phyloP scores from a whole-genome alignment of 2,797 vertebrate genomes.

The Sebastes ruberrimus region DNA sequence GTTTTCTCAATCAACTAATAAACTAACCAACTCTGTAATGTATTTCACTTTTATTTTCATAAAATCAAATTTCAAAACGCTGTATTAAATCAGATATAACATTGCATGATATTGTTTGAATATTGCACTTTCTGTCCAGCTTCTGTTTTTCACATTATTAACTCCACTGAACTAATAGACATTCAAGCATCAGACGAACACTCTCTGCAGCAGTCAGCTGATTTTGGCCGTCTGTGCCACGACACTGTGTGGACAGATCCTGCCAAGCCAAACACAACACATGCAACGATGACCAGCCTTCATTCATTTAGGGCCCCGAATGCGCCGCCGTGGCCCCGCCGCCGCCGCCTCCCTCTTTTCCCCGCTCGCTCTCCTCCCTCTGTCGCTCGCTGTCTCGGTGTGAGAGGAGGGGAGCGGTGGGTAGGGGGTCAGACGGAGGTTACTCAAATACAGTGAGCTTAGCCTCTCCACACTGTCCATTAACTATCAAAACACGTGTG shows the following conservation, averaged over 20 bases:
- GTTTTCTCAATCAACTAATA: not conserved
- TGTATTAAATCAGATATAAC: not conserved
- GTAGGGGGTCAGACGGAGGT: slow-evolving; percentile 79
- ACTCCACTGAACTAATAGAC: slow-evolving; percentile 11
- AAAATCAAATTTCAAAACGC: not conserved
- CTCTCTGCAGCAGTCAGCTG: slow-evolving; percentile 62
- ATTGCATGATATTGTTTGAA: not conserved
- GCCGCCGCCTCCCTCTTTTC: not conserved
- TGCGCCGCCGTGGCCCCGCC: slow-evolving; percentile 11
- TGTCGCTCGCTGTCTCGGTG: slow-evolving; percentile 47
- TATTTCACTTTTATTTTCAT: not conserved
- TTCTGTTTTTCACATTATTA: slow-evolving; percentile 13
- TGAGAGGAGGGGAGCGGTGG: slow-evolving; percentile 14
- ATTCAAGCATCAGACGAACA: not conserved
- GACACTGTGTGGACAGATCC: slow-evolving; percentile 29
- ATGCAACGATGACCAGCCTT: slow-evolving; percentile 32
- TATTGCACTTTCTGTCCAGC: not conserved
- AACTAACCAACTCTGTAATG: not conserved
- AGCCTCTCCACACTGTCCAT: slow-evolving; percentile 80
- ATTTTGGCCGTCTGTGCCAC: slow-evolving; percentile 45
- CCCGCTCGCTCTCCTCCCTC: not conserved
- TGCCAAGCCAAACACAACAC: slow-evolving; percentile 67
- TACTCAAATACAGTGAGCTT: slow-evolving; percentile 82
- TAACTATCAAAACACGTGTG: slow-evolving; percentile 82
- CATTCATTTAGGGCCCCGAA: slow-evolving; percentile 45